phyloP scores from a whole-genome alignment of 2,797 vertebrate species.

The Microcaecilia unicolor region DNA sequence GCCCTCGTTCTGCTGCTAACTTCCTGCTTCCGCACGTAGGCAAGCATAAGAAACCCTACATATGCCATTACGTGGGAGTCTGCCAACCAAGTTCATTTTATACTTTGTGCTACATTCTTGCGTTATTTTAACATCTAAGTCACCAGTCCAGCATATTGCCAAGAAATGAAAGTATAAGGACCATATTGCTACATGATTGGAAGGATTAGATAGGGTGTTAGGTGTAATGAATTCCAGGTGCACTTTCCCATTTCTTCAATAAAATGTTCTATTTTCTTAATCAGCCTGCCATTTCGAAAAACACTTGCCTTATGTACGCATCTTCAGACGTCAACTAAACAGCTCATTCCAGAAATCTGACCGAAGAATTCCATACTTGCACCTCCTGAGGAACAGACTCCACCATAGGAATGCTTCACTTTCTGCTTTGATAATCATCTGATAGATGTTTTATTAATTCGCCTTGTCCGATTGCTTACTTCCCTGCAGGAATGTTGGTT shows the following conservation, averaged over 20 bases:
- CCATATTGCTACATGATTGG: conserved; percentile 24
- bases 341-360: background rate
- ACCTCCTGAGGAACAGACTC: background rate
- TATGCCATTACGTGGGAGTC: too few species aligned
- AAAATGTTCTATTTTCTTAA: conserved; percentile 20
- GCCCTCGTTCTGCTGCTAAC: too few species aligned
- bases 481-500: too few species aligned
- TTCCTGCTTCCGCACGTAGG: too few species aligned
- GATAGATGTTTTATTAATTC: too few species aligned
- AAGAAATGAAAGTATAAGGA: too few species aligned
- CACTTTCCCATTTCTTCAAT: conserved; percentile 24
- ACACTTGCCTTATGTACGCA: background rate
- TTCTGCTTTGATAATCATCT: rapidly evolving
- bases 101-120: conserved; percentile 8
- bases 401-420: rapidly evolving
- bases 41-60: too few species aligned
- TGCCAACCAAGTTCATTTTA: conserved; percentile 5
- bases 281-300: background rate
- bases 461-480: too few species aligned
- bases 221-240: conserved; percentile 35
- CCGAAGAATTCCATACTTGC: rapidly evolving
- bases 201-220: conserved; percentile 21
- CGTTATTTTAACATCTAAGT: conserved; percentile 1
- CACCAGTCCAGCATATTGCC: conserved; percentile 15
- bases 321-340: background rate